These are phyloP conservation scores for Amiota minor DNA, from an alignment of 2,888 invertebrate genomes.

Conservation along the genomic window DNA sequence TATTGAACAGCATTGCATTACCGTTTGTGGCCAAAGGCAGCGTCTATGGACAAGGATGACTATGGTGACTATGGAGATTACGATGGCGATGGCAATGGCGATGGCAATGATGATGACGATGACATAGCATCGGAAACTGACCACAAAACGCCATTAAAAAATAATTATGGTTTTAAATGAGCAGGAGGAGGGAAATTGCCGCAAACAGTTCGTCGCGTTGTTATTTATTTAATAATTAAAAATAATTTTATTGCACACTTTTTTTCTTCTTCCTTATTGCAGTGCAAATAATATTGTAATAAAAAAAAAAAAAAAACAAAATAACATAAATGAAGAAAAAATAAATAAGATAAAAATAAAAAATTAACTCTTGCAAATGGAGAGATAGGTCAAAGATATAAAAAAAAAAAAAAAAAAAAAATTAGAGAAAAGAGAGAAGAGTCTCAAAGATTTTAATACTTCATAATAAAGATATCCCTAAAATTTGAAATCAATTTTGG, in stretches of 20 bases:
- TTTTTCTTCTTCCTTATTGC: constrained; percentile 36
- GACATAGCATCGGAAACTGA: constrained; percentile 59
- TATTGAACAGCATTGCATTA: constrained; percentile 37
- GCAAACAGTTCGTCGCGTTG: constrained; percentile 18
- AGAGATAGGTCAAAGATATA: too few species aligned
- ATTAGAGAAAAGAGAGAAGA: too few species aligned
- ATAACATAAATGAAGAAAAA: neutral
- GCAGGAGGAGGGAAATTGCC: constrained; percentile 32
- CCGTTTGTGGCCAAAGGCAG: too few species aligned
- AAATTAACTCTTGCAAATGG: too few species aligned
- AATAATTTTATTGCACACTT: constrained; percentile 4
- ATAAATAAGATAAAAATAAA: constrained; percentile 41
- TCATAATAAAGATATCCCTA: too few species aligned
- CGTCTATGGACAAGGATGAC: constrained; percentile 30
- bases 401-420: constrained; percentile 38
- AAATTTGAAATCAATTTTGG: too few species aligned
- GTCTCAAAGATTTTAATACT: too few species aligned
- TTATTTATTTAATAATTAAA: constrained; percentile 5
- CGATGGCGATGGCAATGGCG: constrained; percentile 12
- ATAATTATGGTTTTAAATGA: constrained; percentile 66
- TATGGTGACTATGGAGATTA: constrained; percentile 21
- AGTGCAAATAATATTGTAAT: too few species aligned
- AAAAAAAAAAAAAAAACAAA: neutral
- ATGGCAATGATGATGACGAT: constrained; percentile 32
- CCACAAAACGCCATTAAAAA: constrained; percentile 66